Conservation (phyloP, 2,797 vertebrate species). For the Cercopithecus petaurista region DNA sequence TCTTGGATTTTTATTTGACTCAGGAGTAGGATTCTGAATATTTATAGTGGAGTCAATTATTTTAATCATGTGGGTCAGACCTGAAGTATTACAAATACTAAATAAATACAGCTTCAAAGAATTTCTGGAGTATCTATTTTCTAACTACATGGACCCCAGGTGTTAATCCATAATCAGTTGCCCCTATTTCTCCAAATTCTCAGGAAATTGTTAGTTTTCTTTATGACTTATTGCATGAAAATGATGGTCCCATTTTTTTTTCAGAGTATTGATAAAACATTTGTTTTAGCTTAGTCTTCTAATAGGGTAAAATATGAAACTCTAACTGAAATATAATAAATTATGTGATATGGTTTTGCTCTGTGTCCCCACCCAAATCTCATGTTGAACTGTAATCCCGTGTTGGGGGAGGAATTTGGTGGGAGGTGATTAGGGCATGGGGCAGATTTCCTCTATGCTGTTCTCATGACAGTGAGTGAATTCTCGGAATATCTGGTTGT, state of each 20-base stretch:
- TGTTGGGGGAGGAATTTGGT: background rate
- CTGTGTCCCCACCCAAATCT: background rate
- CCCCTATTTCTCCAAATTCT: background rate
- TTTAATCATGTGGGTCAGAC: background rate
- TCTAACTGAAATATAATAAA: background rate
- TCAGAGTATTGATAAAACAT: background rate
- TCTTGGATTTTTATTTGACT: background rate
- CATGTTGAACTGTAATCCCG: background rate
- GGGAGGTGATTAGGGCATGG: background rate
- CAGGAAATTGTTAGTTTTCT: background rate
- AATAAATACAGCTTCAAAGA: background rate
- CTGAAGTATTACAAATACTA: background rate
- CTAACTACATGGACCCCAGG: background rate
- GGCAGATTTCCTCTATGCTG: background rate
- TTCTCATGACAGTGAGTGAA: background rate
- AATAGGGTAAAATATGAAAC: background rate
- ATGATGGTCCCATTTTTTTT: background rate
- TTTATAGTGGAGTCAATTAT: slow-evolving; percentile 19
- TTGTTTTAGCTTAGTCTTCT: background rate
- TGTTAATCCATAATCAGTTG: background rate
- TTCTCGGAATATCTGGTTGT: background rate
- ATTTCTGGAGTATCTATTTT: slow-evolving; percentile 4
- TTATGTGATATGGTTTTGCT: background rate
- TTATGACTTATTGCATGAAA: background rate
- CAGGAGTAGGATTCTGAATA: background rate